Evolutionary conservation across 2,113 vertebrate genomes (phyloP).

Genomic region (Sorex araneus): DNA sequence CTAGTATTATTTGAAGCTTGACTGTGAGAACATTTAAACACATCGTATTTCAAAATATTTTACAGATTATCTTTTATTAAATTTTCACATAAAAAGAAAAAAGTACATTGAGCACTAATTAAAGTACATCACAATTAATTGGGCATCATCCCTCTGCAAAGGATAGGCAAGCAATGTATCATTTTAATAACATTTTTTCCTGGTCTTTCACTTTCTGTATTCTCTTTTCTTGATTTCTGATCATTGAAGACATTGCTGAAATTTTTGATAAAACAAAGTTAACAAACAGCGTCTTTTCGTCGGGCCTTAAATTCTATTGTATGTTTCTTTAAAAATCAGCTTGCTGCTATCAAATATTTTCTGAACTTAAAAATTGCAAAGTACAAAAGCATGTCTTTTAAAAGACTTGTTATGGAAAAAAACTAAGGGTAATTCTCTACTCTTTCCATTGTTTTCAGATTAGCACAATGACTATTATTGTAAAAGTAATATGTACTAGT

Average conservation of each 20-base stretch:
- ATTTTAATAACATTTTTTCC: conserved; percentile 85
- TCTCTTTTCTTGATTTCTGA: conserved; percentile 85
- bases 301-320: conserved; percentile 34
- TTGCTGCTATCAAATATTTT: not conserved
- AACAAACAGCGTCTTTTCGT: conserved; percentile 23
- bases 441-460: conserved; percentile 36
- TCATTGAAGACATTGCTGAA: conserved; percentile 87
- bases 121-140: conserved; percentile 71
- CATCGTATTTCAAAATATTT: conserved; percentile 72
- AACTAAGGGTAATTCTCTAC: conserved; percentile 16
- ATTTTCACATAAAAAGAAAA: conserved; percentile 77
- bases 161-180: not conserved
- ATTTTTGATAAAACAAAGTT: conserved; percentile 77
- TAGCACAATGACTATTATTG: not conserved
- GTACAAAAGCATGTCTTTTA: not conserved
- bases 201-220: conserved; percentile 87
- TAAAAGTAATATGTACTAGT: not conserved
- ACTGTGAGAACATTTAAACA: conserved; percentile 16
- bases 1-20: conserved; percentile 41
- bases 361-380: not conserved
- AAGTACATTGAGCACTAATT: conserved; percentile 58
- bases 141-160: conserved; percentile 41
- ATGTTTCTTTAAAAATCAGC: not conserved
- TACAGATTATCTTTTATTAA: conserved; percentile 82
- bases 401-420: not conserved